Evolutionary conservation across 2,797 vertebrate species (phyloP).

Genomic region (Momotus momota): DNA sequence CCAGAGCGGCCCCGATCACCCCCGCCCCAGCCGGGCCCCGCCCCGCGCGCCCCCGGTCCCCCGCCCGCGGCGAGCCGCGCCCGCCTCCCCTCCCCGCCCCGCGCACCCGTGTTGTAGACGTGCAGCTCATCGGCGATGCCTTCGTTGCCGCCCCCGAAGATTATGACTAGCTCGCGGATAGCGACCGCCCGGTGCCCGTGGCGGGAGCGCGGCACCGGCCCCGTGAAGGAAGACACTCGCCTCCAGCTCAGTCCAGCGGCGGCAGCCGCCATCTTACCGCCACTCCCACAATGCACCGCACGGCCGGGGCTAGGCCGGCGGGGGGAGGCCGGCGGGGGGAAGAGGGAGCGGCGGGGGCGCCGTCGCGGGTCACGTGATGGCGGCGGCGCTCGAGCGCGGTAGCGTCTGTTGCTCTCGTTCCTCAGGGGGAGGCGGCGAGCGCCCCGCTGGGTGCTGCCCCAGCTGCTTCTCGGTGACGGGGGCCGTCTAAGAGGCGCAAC

Average conservation of each 20-base stretch:
- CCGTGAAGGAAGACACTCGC: constrained; percentile 88
- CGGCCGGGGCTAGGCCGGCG: constrained; percentile 8
- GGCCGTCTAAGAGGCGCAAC: background rate
- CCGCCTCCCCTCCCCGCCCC: background rate
- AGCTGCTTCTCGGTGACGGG: fast-evolving
- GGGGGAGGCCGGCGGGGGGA: too few species aligned
- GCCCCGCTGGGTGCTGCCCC: too few species aligned
- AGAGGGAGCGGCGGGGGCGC: background rate
- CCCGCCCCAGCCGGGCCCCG: background rate
- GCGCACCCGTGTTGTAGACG: constrained; percentile 95
- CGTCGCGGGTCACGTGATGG: background rate
- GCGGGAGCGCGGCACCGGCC: constrained; percentile 90
- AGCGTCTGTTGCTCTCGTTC: fast-evolving
- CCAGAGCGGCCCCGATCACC: too few species aligned
- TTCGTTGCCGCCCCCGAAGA: constrained; percentile 97
- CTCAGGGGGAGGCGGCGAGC: too few species aligned
- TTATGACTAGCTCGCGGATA: constrained; percentile 91
- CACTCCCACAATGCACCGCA: constrained; percentile 80
- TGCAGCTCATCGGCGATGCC: constrained; percentile 95
- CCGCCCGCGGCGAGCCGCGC: background rate
- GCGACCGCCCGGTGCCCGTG: constrained; percentile 95
- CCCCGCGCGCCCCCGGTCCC: background rate
- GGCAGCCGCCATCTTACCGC: constrained; percentile 79
- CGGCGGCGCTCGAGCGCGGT: background rate
- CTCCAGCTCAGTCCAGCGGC: constrained; percentile 83